These are phyloP conservation scores for Sebastes vulpes DNA, from an alignment of 2,797 vertebrate genomes.

Conservation along the genomic window DNA sequence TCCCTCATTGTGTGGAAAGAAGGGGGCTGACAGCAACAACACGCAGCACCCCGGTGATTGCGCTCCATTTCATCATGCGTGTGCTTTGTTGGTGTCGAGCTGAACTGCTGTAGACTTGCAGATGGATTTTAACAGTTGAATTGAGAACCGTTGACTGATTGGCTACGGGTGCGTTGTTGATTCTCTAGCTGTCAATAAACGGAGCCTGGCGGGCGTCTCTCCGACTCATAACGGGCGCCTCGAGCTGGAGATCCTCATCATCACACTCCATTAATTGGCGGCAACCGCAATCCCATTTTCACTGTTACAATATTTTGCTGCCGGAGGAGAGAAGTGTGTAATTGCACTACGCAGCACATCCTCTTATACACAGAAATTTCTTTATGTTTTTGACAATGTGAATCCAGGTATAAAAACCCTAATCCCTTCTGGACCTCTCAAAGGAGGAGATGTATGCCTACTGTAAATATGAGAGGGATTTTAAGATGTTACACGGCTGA, in stretches of 20 bases:
- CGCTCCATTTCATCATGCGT: conserved; percentile 77
- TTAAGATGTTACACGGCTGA: not conserved
- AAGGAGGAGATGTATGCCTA: conserved; percentile 4
- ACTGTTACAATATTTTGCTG: conserved; percentile 10
- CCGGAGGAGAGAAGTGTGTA: not conserved
- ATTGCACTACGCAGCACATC: conserved; percentile 10
- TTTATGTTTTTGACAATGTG: conserved; percentile 17
- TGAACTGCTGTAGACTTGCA: conserved; percentile 40
- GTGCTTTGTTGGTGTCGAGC: conserved; percentile 47
- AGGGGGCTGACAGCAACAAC: conserved; percentile 46
- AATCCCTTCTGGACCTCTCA: not conserved
- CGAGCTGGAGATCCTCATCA: conserved; percentile 18
- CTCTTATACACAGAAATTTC: conserved; percentile 6
- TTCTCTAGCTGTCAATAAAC: conserved; percentile 47
- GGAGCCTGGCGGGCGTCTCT: conserved; percentile 5
- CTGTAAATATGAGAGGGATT: conserved; percentile 13
- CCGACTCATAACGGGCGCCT: not conserved
- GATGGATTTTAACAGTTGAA: conserved; percentile 58
- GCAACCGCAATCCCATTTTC: conserved; percentile 22
- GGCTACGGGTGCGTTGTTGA: conserved; percentile 39
- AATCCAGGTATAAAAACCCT: conserved; percentile 12
- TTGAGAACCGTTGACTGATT: conserved; percentile 46
- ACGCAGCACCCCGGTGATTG: conserved; percentile 44
- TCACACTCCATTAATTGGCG: conserved; percentile 34
- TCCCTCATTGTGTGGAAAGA: conserved; percentile 38